Evolutionary conservation across 2,888 invertebrate genomes (phyloP), one percentile per base, ranked within the genome.

Genomic region (Heliconius ismenius): DNA sequence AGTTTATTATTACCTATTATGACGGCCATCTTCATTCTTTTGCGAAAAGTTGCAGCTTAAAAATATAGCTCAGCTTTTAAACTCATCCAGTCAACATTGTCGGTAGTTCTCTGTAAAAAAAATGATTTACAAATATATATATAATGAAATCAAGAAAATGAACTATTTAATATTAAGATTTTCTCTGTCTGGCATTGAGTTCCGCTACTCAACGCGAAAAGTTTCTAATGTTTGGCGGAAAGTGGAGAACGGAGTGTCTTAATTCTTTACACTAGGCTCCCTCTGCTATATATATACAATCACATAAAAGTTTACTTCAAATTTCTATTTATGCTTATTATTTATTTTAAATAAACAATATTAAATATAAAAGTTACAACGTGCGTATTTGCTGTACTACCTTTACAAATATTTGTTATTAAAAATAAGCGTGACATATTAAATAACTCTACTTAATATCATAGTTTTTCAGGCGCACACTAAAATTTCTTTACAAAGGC

Each of bases 1-100:
- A 39, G 7, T 6, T 24, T 32, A 15, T 2, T 58, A 70, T 70
- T 70, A 70, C 70, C 70, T 70, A 70, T 70, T 58, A 70, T 36
- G n/a, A 70, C 21, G n/a, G 58, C 32, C 70, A 70, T 70, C 70
- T 70, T 70, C 13, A 70, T 70, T 36, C n/a, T 36, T n/a, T 32
- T 54, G 13, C 15, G 58, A 58, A n/a, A 36, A 32, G 15, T 28
- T 32, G 36, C 28, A 15, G 32, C 32, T 24, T 24, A 36, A 54
- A n/a, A 58, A 32, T 58, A n/a, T 32, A 70, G 32, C 18, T 32
- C 24, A 26, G 39, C 36, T 54, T 36, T 58, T 36, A 32, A 24
- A 32, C 58, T 58, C 58, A 70, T 36, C 58, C 70, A 70, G 58
- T 32, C 58, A 32, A 58, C 70, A 70, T 70, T 36, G n/a, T 70